These are phyloP conservation scores for Scytalopus superciliaris DNA, from an alignment of 2,113 vertebrate species.

Conservation along the genomic window DNA sequence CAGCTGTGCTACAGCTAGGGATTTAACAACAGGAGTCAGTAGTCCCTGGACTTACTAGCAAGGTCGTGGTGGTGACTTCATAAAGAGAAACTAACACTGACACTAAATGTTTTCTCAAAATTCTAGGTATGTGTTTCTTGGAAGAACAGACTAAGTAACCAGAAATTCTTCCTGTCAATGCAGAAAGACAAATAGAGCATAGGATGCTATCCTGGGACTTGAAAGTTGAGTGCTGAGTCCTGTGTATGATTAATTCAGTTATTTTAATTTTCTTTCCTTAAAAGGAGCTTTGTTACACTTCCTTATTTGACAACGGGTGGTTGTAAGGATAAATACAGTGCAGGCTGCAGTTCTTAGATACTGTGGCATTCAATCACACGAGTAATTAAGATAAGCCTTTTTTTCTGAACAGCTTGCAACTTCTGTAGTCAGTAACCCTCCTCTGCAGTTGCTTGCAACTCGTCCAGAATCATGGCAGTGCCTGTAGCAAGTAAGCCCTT, in stretches of 20 bases:
- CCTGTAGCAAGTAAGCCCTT: not conserved
- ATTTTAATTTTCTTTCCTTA: conserved; percentile 54
- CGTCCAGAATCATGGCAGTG: not conserved
- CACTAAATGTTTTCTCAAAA: not conserved
- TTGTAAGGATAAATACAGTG: conserved; percentile 29
- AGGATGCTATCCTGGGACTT: conserved; percentile 3
- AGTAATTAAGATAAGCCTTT: conserved; percentile 38
- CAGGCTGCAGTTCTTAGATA: conserved; percentile 5
- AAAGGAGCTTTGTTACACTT: conserved; percentile 37
- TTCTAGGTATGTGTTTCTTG: not conserved
- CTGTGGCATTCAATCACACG: not conserved
- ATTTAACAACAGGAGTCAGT: not conserved
- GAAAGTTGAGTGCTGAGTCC: not conserved
- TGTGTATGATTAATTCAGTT: conserved; percentile 52
- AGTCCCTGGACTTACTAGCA: not conserved
- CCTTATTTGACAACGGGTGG: conserved; percentile 29
- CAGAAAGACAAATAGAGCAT: not conserved
- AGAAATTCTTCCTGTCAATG: not conserved
- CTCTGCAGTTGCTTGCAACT: not conserved
- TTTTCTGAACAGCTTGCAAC: conserved; percentile 28
- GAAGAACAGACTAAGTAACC: not conserved
- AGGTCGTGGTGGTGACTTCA: not conserved
- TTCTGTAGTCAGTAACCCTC: conserved; percentile 3
- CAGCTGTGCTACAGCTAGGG: not conserved
- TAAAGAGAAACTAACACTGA: not conserved